Evolutionary conservation across 2,113 vertebrate genomes (phyloP), one percentile per base, ranked within the genome.

Genomic region (Anolis sagrei): DNA sequence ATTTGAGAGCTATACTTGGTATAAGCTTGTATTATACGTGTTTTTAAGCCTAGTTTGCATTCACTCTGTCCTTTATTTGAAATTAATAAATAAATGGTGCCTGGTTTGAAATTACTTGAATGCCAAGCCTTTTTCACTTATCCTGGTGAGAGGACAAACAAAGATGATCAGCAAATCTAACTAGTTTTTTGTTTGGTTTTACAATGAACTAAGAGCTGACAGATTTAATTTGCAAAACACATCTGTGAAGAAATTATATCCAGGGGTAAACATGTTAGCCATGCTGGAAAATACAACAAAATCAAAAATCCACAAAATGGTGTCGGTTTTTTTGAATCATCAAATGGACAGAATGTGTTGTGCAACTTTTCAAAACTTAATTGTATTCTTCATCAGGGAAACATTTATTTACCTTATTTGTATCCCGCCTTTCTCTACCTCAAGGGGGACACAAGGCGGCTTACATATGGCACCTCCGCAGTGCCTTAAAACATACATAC

Each of bases 1-100:
- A 0, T 0, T 84, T 81, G 83, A 83, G 84, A 78, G 73, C 73
- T 85, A 81, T 87, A 64, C 36, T 86, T 68, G 19, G 49, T 76
- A n/a, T n/a, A 87, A 74, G 6, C 81, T 70, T 9, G 72, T 90
- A 85, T 83, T 76, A 69, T 86, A 70, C 36, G 44, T 82, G n/a
- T 29, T n/a, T 48, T 72, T 49, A 83, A 83, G 1, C 32, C 77
- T 79, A 87, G 86, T 84, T 86, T 66, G n/a, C 64, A 76, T 76
- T 78, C 82, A 84, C 39, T 74, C 72, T 81, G 49, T 7, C 8
- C 68, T 76, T 84, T 87, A 91, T 11, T 85, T 82, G 81, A 14
- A 66, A 74, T 27, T 39, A 49, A 16, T 78, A 75, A 58, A 58
- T 58, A 58, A 58, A 72, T 64, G 44, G 64, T 29, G 51, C 36